phyloP scores from a whole-genome alignment of 2,113 vertebrate genomes.

The Macroglossus sobrinus region DNA sequence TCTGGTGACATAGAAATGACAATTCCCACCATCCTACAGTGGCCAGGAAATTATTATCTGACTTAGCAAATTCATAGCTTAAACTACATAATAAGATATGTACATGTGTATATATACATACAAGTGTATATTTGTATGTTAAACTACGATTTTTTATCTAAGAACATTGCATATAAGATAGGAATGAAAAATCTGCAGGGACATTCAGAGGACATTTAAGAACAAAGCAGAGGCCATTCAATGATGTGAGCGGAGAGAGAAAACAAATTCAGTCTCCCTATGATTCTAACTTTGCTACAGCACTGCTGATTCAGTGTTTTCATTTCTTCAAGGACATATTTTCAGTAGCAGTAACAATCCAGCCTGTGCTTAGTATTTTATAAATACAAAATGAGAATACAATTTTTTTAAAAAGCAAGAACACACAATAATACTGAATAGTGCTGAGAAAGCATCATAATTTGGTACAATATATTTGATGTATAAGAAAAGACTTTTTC shows the following conservation, averaged over 20 bases:
- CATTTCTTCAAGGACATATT: constrained; percentile 50
- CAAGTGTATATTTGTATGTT: neutral
- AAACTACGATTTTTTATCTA: neutral
- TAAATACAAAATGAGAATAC: constrained; percentile 53
- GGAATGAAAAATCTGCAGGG: neutral
- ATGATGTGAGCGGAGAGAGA: neutral
- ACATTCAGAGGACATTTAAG: neutral
- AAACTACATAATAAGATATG: neutral
- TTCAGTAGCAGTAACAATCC: constrained; percentile 35
- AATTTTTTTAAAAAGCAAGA: neutral
- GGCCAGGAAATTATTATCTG: neutral
- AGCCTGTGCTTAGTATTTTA: constrained; percentile 46
- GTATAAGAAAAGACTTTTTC: constrained; percentile 23
- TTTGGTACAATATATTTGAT: constrained; percentile 39
- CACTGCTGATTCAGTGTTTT: constrained; percentile 53
- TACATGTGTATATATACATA: neutral
- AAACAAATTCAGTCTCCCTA: neutral
- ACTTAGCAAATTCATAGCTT: neutral
- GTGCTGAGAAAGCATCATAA: constrained; percentile 39
- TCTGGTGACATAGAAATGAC: neutral
- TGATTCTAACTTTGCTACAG: neutral
- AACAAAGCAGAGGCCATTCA: neutral
- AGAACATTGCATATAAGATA: neutral
- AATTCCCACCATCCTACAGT: neutral
- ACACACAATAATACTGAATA: constrained; percentile 7